Percentiles rank a stretch among this genome's conserved stretches.
Evolutionary conservation across 2,797 vertebrate species (phyloP).

Genomic region (Myotis daubentonii): DNA sequence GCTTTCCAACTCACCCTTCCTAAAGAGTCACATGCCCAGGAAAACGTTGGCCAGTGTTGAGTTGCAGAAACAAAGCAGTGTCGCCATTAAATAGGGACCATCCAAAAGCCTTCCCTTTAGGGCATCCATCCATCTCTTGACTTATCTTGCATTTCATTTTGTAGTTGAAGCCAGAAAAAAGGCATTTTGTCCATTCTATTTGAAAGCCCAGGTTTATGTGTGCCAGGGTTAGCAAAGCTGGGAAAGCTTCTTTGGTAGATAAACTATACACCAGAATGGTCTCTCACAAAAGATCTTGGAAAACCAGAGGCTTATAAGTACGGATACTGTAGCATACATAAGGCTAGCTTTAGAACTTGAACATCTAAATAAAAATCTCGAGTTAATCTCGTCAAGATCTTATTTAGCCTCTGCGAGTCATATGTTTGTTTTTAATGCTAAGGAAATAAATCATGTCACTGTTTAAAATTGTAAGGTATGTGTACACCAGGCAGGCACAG

Average conservation of each 20-base stretch:
- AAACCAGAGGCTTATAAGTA: background rate
- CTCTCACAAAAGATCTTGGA: constrained; percentile 4
- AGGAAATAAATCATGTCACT: constrained; percentile 60
- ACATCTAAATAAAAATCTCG: constrained; percentile 15
- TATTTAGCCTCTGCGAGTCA: constrained; percentile 46
- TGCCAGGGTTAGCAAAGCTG: background rate
- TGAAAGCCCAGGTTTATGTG: background rate
- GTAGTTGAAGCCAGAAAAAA: background rate
- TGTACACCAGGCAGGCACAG: background rate
- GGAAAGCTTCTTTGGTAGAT: background rate
- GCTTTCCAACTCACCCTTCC: background rate
- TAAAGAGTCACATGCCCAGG: background rate
- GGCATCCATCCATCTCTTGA: background rate
- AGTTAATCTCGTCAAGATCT: constrained; percentile 1
- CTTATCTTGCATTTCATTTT: background rate
- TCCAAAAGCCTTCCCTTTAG: background rate
- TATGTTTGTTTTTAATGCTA: constrained; percentile 61
- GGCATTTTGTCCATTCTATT: background rate
- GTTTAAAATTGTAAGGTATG: constrained; percentile 60
- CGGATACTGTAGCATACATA: background rate
- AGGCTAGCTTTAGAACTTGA: background rate
- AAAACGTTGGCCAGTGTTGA: background rate
- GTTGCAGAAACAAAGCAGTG: background rate
- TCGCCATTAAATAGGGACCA: background rate
- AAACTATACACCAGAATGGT: background rate